Evolutionary conservation across 2,113 vertebrate genomes (phyloP), one percentile per base, ranked within the genome.

Genomic region (Oriolus oriolus): DNA sequence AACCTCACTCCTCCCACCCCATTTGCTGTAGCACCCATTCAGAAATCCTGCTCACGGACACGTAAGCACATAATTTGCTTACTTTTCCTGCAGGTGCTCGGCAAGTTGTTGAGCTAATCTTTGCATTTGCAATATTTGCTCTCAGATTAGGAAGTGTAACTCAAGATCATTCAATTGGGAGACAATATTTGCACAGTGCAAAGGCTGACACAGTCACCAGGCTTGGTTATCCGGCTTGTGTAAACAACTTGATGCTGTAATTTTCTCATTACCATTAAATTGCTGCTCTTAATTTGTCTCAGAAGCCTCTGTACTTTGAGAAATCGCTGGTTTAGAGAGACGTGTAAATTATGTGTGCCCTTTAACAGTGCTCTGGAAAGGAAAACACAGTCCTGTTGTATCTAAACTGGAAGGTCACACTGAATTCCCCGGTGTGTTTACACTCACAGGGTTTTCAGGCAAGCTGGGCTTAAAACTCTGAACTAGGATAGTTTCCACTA

Each of bases 181-280:
- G 84, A 28, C 27, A 70, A 35, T 84, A 83, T 92, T 95, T 89
- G 39, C 84, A 47, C 63, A 90, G 69, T 20, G 69, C 69, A 71
- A 47, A 68, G 68, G 24, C 84, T 66, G 49, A 17, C 60, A 19
- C 17, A 57, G 69, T 66, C 69, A 45, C 44, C 56, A 68, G 74
- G 10, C 53, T 87, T 45, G 65, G 77, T 78, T 75, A 75, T 87
- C 71, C n/a, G 2, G 5, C 69, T 84, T 73, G 44, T 89, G 69
- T 79, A 95, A 97, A 91, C 89, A 89, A 82, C 66, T 79, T 49
- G 69, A 82, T 75, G 80, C 45, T 28, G 60, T 56, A 90, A 87
- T 95, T 97, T 96, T 86, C 91, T 89, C 65, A 68, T 89, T 91
- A 45, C 60, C 60, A 24, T 92, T 89, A 89, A 94, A 89, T 64